A percentile compares a stretch with the other conserved stretches of the same genome.
phyloP scores from a whole-genome alignment of 2,113 vertebrate genomes.

The Anseranas semipalmata region DNA sequence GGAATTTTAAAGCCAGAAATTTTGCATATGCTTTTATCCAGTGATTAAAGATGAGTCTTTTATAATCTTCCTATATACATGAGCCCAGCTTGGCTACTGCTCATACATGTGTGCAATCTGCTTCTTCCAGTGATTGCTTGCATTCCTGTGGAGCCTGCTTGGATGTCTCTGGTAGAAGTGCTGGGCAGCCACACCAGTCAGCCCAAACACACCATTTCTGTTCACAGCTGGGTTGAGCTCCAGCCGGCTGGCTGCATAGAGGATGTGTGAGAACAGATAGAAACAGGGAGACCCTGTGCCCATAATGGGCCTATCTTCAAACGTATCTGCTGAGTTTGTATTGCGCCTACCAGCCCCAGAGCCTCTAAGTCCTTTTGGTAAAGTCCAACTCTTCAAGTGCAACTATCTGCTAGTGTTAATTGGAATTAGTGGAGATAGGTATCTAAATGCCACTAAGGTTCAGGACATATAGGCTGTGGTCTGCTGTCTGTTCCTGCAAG shows the following conservation, averaged over 20 bases:
- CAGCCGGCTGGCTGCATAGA: background rate
- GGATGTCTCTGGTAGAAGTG: background rate
- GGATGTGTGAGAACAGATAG: background rate
- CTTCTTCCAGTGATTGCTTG: background rate
- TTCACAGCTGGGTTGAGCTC: background rate
- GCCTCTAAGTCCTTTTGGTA: background rate
- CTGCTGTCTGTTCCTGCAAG: background rate
- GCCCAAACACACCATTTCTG: background rate
- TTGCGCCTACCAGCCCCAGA: background rate
- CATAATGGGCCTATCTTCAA: background rate
- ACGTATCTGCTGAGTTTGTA: background rate
- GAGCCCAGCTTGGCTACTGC: background rate
- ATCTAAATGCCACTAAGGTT: background rate
- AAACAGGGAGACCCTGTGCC: background rate
- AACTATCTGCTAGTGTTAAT: background rate
- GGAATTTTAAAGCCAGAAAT: background rate
- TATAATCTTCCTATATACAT: background rate
- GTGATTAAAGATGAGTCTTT: background rate
- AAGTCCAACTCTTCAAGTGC: background rate
- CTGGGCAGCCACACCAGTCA: background rate
- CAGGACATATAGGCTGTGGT: background rate
- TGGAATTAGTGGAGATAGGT: background rate
- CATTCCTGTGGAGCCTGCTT: background rate
- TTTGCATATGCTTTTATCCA: background rate
- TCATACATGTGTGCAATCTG: background rate